Conservation (phyloP, 2,113 vertebrate genomes). For the Callipepla californica region DNA sequence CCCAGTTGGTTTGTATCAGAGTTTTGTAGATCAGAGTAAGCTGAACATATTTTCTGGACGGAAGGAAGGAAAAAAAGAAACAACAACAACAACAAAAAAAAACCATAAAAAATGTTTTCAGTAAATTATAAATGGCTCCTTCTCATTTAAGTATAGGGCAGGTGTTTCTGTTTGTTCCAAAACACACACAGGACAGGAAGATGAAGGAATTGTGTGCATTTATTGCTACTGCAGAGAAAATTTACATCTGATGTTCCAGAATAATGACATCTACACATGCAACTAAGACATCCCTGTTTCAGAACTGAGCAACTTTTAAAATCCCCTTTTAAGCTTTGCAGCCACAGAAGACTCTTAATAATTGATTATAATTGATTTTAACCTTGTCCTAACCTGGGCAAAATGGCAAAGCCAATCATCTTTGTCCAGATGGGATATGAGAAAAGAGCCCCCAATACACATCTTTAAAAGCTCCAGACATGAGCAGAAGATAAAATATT, state of each 20-base stretch:
- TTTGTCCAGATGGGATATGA: slow-evolving; percentile 84
- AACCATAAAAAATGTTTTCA: slow-evolving; percentile 6
- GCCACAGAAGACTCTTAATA: slow-evolving; percentile 89
- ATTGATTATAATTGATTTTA: slow-evolving; percentile 97
- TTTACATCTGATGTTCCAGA: slow-evolving; percentile 74
- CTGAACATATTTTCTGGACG: slow-evolving; percentile 51
- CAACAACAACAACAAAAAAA: slow-evolving; percentile 32
- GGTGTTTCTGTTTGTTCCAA: slow-evolving; percentile 37
- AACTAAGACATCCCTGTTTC: slow-evolving; percentile 73
- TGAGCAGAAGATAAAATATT: slow-evolving; percentile 96
- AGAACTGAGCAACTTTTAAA: slow-evolving; percentile 76
- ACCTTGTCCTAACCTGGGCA: slow-evolving; percentile 88
- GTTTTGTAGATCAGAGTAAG: not conserved
- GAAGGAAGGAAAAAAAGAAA: not conserved
- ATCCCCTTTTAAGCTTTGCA: slow-evolving; percentile 80
- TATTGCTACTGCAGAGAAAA: slow-evolving; percentile 60
- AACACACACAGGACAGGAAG: slow-evolving; percentile 4
- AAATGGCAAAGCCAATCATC: slow-evolving; percentile 85
- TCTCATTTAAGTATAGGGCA: slow-evolving; percentile 41
- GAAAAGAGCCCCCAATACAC: slow-evolving; percentile 82
- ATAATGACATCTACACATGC: slow-evolving; percentile 65
- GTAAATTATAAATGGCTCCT: slow-evolving; percentile 65
- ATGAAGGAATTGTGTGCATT: slow-evolving; percentile 46
- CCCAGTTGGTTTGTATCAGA: slow-evolving; percentile 48
- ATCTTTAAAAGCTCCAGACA: slow-evolving; percentile 93